These are phyloP conservation scores for Hypothenemus hampei DNA, from an alignment of 1,140 invertebrate genomes.

Conservation along the genomic window DNA sequence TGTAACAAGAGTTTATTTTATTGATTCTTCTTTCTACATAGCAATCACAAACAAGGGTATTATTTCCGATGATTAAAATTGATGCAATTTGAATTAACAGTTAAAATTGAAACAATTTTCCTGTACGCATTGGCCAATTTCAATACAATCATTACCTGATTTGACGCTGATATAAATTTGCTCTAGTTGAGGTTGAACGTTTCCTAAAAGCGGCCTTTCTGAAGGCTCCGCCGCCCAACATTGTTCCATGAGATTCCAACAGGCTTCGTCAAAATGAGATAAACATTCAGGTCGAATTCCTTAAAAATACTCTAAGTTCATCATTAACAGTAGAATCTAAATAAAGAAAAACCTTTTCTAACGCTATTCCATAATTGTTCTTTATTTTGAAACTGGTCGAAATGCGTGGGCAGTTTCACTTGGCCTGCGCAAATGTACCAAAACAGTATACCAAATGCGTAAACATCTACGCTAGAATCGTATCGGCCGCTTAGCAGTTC, in stretches of 20 bases:
- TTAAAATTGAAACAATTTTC: too few relatives aligned
- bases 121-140: too few relatives aligned
- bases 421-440: conserved; percentile 88
- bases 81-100: too few relatives aligned
- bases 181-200: conserved; percentile 66
- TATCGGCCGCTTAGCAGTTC: conserved; percentile 79
- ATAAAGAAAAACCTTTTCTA: conserved; percentile 80
- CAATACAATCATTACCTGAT: conserved; percentile 16
- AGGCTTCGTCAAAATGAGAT: conserved; percentile 68
- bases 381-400: conserved; percentile 83
- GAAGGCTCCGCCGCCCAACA: conserved; percentile 78
- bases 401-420: conserved; percentile 71
- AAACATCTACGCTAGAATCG: conserved; percentile 82
- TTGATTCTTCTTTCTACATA: too few relatives aligned
- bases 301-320: conserved; percentile 37
- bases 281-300: conserved; percentile 72
- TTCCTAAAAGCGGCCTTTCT: conserved; percentile 70
- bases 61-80: too few relatives aligned
- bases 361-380: conserved; percentile 84
- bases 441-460: conserved; percentile 87
- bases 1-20: conserved; percentile 17
- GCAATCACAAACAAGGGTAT: too few relatives aligned
- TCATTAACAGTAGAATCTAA: not conserved
- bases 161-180: conserved; percentile 43
- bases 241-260: conserved; percentile 80